These are phyloP conservation scores for Halcyon leucocephala DNA, from an alignment of 2,797 vertebrate genomes.

Conservation along the genomic window DNA sequence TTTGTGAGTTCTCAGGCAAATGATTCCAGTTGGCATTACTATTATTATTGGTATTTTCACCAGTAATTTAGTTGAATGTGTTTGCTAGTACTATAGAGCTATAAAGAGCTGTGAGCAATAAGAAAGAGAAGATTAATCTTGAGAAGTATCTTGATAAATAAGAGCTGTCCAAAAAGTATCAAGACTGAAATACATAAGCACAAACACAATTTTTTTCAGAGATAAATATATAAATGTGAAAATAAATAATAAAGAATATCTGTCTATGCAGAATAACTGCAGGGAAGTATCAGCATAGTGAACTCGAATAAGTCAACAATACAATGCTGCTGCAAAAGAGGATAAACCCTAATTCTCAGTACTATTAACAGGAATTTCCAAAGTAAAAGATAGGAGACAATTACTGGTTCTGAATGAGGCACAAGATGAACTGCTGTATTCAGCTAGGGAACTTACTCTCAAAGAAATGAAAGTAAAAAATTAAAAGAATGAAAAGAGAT, in stretches of 20 bases:
- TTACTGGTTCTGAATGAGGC: background rate
- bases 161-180: background rate
- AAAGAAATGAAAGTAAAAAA: background rate
- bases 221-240: background rate
- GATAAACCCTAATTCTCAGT: background rate
- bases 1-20: background rate
- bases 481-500: background rate
- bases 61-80: background rate
- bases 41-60: background rate
- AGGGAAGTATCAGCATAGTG: background rate
- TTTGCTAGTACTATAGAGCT: background rate
- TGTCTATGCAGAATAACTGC: background rate
- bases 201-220: background rate
- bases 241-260: background rate
- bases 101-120: background rate
- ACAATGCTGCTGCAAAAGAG: background rate
- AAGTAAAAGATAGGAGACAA: background rate
- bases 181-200: background rate
- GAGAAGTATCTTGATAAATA: background rate
- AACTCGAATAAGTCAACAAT: background rate
- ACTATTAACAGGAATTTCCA: background rate
- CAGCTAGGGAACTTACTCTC: rapidly evolving
- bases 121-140: background rate
- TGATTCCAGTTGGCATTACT: rapidly evolving
- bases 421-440: background rate